These are phyloP conservation scores for Chamaedrilus cognettii DNA, from an alignment of 2,888 invertebrate genomes.

Conservation along the genomic window DNA sequence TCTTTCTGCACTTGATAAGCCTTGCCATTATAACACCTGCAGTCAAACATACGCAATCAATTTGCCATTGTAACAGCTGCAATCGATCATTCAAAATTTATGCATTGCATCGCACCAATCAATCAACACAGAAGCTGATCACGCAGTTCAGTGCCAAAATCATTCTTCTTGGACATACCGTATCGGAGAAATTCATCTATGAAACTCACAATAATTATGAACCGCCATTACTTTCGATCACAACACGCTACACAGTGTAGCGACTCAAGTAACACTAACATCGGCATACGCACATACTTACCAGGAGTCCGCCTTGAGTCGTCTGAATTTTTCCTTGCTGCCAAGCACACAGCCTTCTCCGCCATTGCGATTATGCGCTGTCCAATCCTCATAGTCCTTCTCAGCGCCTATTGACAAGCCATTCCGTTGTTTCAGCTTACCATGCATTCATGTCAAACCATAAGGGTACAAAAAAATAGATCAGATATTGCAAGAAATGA, in stretches of 20 bases:
- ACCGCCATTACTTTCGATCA: too few relatives aligned
- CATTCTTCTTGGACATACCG: too few relatives aligned
- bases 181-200: too few relatives aligned
- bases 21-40: conserved; percentile 56
- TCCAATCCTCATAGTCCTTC: conserved; percentile 51
- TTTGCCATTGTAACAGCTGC: too few relatives aligned
- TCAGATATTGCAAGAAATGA: too few relatives aligned
- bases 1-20: conserved; percentile 31
- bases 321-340: conserved; percentile 43
- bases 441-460: too few relatives aligned
- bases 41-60: neutral
- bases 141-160: too few relatives aligned
- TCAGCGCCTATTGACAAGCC: conserved; percentile 39
- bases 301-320: conserved; percentile 54
- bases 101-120: neutral
- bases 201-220: too few relatives aligned
- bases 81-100: neutral
- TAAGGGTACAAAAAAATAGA: too few relatives aligned
- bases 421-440: neutral
- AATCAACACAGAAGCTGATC: too few relatives aligned
- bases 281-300: conserved; percentile 34
- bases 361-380: conserved; percentile 43
- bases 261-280: too few relatives aligned
- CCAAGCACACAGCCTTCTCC: conserved; percentile 53
- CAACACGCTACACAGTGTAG: too few relatives aligned